phyloP scores from a whole-genome alignment of 2,113 vertebrate species.

The Mionectes macconnelli region DNA sequence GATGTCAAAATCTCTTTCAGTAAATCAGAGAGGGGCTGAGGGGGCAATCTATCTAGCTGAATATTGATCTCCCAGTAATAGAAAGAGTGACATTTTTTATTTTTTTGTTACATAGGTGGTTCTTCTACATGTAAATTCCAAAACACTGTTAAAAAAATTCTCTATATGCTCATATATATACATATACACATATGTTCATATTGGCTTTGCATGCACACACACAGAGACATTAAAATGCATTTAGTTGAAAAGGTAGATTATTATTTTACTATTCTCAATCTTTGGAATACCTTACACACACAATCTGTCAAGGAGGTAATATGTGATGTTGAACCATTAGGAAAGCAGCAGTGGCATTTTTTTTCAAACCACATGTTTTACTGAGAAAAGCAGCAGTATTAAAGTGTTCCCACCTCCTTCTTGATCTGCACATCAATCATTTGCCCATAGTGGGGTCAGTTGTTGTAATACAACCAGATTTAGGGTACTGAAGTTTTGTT shows the following conservation, averaged over 20 bases:
- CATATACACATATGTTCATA: not conserved
- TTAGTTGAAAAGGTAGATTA: not conserved
- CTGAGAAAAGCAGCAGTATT: not conserved
- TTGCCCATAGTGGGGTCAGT: not conserved
- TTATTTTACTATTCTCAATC: not conserved
- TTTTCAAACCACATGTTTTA: not conserved
- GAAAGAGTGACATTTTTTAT: not conserved
- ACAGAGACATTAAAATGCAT: not conserved
- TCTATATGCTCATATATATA: too few relatives aligned
- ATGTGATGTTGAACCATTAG: not conserved
- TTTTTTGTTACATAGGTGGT: not conserved
- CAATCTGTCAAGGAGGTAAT: not conserved
- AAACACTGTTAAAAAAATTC: not conserved
- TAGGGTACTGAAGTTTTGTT: not conserved
- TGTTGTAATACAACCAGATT: not conserved
- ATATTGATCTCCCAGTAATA: not conserved
- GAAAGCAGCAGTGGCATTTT: not conserved
- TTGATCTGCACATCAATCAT: not conserved
- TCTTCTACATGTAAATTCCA: not conserved
- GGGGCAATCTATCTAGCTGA: not conserved
- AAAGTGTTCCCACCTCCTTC: not conserved
- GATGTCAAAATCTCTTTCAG: not conserved
- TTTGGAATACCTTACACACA: not conserved
- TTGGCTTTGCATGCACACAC: not conserved
- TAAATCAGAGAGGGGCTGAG: not conserved